A percentile compares a stretch with the other conserved stretches of the same genome.
Conservation (phyloP, 2,888 invertebrate species). For the Coelogynopora nodosa region DNA sequence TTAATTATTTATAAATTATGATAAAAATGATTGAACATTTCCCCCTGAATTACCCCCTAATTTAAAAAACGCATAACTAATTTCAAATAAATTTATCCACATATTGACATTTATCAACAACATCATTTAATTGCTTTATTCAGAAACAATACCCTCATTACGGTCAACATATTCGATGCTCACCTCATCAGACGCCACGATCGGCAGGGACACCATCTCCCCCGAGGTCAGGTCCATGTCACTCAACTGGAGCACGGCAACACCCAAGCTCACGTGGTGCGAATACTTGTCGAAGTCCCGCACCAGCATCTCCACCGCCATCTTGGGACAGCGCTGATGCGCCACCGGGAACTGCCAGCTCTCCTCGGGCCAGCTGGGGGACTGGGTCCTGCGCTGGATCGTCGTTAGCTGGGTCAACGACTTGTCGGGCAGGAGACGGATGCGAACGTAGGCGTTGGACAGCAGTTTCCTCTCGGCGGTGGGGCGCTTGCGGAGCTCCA, state of each 20-base stretch:
- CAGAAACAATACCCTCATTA: too few species aligned
- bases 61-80: too few species aligned
- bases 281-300: constrained; percentile 64
- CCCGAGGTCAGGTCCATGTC: not conserved
- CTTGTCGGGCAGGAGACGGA: constrained; percentile 62
- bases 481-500: not conserved
- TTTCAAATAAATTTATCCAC: too few species aligned
- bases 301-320: constrained; percentile 61
- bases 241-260: not conserved
- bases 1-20: too few species aligned
- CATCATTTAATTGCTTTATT: too few species aligned
- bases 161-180: too few species aligned
- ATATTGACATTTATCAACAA: too few species aligned
- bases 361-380: constrained; percentile 61
- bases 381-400: constrained; percentile 62
- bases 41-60: too few species aligned
- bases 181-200: not conserved
- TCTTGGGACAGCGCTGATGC: constrained; percentile 58
- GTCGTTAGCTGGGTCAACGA: constrained; percentile 63
- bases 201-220: not conserved
- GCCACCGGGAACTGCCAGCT: constrained; percentile 62
- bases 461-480: constrained; percentile 49
- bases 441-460: constrained; percentile 62
- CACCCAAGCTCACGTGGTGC: constrained; percentile 53
- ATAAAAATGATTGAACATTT: too few species aligned